Conservation (phyloP, 1,140 invertebrate genomes). For the Ceratina australensis region DNA sequence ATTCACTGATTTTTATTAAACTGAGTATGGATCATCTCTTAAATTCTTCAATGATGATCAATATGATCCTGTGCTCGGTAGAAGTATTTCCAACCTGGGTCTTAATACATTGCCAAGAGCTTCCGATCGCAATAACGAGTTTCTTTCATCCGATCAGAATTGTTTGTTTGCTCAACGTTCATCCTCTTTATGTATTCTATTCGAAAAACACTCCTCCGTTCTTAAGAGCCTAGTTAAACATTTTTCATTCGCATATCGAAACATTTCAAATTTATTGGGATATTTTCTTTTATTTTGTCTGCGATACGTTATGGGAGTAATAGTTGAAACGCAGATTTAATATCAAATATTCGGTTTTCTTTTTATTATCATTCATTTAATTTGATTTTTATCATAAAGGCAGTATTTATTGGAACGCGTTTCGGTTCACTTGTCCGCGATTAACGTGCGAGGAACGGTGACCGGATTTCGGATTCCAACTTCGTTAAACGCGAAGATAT, state of each 20-base stretch:
- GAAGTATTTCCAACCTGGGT: background rate
- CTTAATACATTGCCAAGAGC: too few relatives aligned
- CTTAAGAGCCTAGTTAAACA: too few relatives aligned
- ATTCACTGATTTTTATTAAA: too few relatives aligned
- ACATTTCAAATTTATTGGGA: too few relatives aligned
- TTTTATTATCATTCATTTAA: background rate
- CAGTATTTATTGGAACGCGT: background rate
- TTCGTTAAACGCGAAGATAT: conserved; percentile 13
- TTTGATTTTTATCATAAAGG: too few relatives aligned
- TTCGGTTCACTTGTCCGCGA: background rate
- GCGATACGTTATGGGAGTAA: too few relatives aligned
- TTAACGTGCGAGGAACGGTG: background rate
- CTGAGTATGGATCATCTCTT: too few relatives aligned
- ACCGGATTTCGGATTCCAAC: background rate
- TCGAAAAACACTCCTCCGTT: background rate
- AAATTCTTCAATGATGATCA: too few relatives aligned
- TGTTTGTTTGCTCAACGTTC: conserved; percentile 2
- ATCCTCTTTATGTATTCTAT: background rate
- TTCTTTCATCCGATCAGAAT: background rate
- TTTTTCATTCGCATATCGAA: too few relatives aligned
- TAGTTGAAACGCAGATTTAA: too few relatives aligned
- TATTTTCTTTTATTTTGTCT: too few relatives aligned
- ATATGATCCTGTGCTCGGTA: background rate
- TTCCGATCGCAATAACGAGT: background rate
- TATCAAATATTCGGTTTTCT: background rate